Evolutionary conservation across 2,113 vertebrate genomes (phyloP).

Genomic region (Phoenicopterus ruber): DNA sequence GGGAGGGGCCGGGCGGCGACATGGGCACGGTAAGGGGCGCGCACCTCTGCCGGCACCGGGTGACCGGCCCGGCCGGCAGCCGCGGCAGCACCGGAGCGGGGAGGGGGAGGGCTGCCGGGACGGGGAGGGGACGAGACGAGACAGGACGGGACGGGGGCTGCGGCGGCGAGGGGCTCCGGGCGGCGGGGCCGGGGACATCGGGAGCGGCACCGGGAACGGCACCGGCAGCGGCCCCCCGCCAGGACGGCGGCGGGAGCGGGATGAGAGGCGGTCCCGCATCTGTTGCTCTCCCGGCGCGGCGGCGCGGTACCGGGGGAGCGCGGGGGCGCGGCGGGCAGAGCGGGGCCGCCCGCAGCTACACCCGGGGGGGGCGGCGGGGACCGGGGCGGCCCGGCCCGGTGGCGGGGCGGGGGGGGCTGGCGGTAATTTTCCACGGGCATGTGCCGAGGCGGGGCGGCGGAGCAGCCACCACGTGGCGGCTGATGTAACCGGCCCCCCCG

Average conservation of each 20-base stretch:
- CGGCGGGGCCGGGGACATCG: neutral
- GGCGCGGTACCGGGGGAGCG: neutral
- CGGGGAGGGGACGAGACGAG: too few relatives aligned
- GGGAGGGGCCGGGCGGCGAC: neutral
- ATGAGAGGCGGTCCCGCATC: neutral
- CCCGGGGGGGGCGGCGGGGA: too few relatives aligned
- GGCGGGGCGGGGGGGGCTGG: neutral
- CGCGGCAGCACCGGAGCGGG: neutral
- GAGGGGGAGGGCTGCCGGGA: neutral
- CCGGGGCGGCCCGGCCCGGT: neutral
- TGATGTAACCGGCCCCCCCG: constrained; percentile 27
- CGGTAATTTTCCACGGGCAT: constrained; percentile 49
- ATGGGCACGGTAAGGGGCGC: constrained; percentile 14
- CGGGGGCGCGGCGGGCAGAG: neutral
- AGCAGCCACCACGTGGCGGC: constrained; percentile 37
- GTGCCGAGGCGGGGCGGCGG: constrained; percentile 8
- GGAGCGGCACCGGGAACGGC: neutral
- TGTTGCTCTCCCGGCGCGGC: neutral
- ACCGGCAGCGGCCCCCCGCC: neutral
- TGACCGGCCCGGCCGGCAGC: neutral
- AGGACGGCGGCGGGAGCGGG: neutral
- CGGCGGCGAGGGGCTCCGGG: neutral
- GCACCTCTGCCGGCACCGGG: neutral
- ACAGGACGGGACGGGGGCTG: neutral
- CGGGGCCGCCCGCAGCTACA: neutral